phyloP scores from a whole-genome alignment of 64 coral and sea anemone species.

The Stylophora pistillata region DNA sequence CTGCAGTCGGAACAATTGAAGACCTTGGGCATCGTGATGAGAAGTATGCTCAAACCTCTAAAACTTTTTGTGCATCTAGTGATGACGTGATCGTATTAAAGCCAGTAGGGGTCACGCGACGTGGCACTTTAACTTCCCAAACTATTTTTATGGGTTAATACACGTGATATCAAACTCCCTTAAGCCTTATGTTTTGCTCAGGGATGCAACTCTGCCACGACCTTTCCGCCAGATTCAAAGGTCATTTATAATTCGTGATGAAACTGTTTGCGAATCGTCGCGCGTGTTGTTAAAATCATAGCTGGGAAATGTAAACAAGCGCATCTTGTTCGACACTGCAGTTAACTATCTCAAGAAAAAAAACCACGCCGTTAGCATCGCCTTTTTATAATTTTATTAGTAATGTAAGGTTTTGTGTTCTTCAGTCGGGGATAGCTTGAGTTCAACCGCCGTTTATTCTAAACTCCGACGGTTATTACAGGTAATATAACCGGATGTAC shows the following conservation, averaged over 20 bases:
- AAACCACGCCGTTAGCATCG: constrained; percentile 3
- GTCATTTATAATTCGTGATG: constrained; percentile 36
- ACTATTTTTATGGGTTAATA: constrained; percentile 49
- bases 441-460: no score
- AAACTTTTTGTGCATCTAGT: background rate
- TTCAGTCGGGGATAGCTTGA: no score
- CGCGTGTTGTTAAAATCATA: constrained; percentile 20
- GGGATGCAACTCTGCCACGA: constrained; percentile 1
- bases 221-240: constrained; percentile 29
- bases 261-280: constrained; percentile 39
- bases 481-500: no score
- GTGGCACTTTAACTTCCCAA: constrained; percentile 44
- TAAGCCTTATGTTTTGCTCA: constrained; percentile 20
- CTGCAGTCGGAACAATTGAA: background rate
- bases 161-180: constrained; percentile 24
- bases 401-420: no score
- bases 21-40: constrained; percentile 17
- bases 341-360: constrained; percentile 28
- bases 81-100: constrained; percentile 22
- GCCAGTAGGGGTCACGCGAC: constrained; percentile 10
- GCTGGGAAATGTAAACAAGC: constrained; percentile 11
- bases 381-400: constrained; percentile 16
- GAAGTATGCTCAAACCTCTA: constrained; percentile 3
- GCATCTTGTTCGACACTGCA: background rate
- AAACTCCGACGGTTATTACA: no score